Percentiles rank a stretch among this genome's conserved stretches.
These are phyloP conservation scores for Prochilodus magdalenae DNA, from an alignment of 2,113 vertebrate species.

Conservation along the genomic window DNA sequence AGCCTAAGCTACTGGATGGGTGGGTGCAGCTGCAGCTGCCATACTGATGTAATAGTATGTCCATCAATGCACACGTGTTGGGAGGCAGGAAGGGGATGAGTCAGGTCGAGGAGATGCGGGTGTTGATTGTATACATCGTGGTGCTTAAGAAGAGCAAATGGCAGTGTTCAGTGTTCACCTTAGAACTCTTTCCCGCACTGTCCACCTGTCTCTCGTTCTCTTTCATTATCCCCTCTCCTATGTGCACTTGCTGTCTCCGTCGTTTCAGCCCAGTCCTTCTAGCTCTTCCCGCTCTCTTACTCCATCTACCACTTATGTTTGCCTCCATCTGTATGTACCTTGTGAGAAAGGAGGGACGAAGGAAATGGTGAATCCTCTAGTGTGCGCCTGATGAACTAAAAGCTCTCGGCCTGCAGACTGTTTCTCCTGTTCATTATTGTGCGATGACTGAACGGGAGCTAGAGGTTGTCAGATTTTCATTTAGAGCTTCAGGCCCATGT, in stretches of 20 bases:
- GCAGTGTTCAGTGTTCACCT: background rate
- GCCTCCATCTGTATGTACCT: background rate
- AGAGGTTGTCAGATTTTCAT: background rate
- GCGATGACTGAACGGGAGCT: background rate
- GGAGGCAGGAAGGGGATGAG: background rate
- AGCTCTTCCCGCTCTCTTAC: slow-evolving; percentile 15
- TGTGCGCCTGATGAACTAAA: background rate
- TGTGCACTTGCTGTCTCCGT: background rate
- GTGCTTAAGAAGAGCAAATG: background rate
- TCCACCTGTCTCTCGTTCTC: background rate
- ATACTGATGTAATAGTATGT: background rate
- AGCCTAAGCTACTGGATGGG: background rate
- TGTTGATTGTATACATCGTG: background rate
- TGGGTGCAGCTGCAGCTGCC: background rate
- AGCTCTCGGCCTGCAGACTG: background rate
- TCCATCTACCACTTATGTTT: slow-evolving; percentile 1
- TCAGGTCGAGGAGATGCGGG: background rate
- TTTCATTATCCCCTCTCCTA: background rate
- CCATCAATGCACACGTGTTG: background rate
- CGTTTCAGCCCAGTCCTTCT: background rate
- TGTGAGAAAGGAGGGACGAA: background rate
- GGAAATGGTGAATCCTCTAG: background rate
- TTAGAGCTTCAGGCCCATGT: background rate
- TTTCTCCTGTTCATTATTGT: background rate
- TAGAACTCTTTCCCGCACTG: background rate